Percentiles rank a stretch among this genome's conserved stretches.
Evolutionary conservation across 2,797 vertebrate genomes (phyloP).

Genomic region (Martes flavigula): DNA sequence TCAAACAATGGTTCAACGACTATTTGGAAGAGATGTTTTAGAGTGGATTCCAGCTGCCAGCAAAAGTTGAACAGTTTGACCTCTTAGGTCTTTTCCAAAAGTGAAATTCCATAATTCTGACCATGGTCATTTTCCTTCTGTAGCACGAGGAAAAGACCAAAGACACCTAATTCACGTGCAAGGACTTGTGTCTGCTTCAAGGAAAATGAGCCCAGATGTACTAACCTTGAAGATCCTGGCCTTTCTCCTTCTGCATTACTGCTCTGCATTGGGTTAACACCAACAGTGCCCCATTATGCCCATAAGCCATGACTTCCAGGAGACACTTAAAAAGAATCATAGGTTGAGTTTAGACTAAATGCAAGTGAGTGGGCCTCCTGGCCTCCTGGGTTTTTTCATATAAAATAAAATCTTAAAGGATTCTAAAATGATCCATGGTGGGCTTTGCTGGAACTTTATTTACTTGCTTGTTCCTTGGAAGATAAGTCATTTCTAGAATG

Average conservation of each 20-base stretch:
- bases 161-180: background rate
- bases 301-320: background rate
- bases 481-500: background rate
- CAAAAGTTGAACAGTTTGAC: background rate
- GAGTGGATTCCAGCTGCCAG: background rate
- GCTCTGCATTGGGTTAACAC: background rate
- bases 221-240: background rate
- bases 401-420: background rate
- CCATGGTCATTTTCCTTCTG: background rate
- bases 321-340: background rate
- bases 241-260: background rate
- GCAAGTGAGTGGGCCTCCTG: background rate
- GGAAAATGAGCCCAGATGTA: background rate
- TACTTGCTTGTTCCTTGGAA: conserved; percentile 15
- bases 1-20: background rate
- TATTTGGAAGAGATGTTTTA: background rate
- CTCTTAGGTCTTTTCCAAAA: conserved; percentile 9
- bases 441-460: background rate
- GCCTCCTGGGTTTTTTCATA: background rate
- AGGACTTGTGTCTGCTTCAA: background rate
- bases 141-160: background rate
- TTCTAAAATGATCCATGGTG: background rate
- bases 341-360: background rate
- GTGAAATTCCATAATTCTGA: background rate
- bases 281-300: background rate